These are phyloP conservation scores for Mionectes olivaceus DNA, from an alignment of 2,797 vertebrate species.

Conservation along the genomic window DNA sequence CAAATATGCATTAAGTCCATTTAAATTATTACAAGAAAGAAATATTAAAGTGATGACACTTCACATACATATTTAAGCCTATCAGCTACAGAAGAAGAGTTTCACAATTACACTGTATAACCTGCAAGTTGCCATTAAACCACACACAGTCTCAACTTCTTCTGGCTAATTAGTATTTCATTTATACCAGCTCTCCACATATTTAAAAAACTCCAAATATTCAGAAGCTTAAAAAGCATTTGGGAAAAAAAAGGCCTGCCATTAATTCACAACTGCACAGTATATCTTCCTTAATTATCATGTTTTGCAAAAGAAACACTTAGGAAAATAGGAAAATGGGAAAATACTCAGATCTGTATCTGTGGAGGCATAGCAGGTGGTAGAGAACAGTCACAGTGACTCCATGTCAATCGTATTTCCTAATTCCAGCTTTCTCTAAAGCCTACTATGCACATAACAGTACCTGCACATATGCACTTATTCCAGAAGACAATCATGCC, in stretches of 20 bases:
- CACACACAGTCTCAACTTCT: background rate
- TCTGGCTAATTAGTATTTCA: background rate
- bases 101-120: background rate
- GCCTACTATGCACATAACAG: background rate
- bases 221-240: background rate
- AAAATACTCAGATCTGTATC: background rate
- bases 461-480: background rate
- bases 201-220: fast-evolving
- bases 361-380: background rate
- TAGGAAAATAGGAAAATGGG: background rate
- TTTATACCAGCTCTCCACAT: background rate
- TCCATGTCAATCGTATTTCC: background rate
- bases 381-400: background rate
- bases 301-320: background rate
- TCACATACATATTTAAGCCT: background rate
- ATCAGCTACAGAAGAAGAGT: background rate
- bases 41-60: background rate
- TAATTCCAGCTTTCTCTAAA: background rate
- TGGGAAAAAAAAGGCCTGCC: background rate
- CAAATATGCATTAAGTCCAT: background rate
- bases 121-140: background rate
- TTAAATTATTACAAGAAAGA: background rate
- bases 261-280: background rate
- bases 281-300: background rate
- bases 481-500: background rate